Evolutionary conservation across 2,888 invertebrate genomes (phyloP), one percentile per base, ranked within the genome.

Genomic region (Mythimna vitellina): DNA sequence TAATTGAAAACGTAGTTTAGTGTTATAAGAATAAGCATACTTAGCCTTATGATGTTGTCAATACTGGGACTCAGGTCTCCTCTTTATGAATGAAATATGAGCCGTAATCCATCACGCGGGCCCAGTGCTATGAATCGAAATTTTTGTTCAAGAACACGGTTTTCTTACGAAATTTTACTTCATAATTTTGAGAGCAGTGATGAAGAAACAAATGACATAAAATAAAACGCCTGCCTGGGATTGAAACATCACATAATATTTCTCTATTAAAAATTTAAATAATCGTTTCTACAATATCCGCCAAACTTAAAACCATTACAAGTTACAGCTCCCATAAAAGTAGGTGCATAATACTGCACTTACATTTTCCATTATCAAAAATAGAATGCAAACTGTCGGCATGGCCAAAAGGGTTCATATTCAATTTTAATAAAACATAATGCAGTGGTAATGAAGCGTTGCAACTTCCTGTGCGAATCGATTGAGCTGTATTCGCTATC

Each of bases 401-500:
- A 86, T 80, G 20, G 82, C 83, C 85, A 89, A 94, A 94, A 90
- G 88, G 87, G 80, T 87, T 90, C 85, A 89, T 89, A 88, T 85
- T 86, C 88, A 89, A 88, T 90, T 88, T 89, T 86, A 89, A 82
- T 84, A 86, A 88, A 87, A 85, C 76, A 89, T 90, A 91, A 92
- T 91, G 83, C 85, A 80, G 69, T 87, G 84, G 90, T 94, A 95
- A 95, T 94, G 94, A 95, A 94, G 91, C 96, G 86, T 93, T 84
- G 73, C 88, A 80, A 94, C 93, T 95, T 96, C 96, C 96, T 92
- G 93, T 87, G 86, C 88, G 80, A 82, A 86, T 78, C 89, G 89
- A 93, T 92, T 92, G 93, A 93, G 91, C 81, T 84, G 90, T 89
- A 92, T 93, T 93, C 86, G 93, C 93, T 92, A 94, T 92, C 94